These are phyloP conservation scores for Orchestes rusci DNA, from an alignment of 2,888 invertebrate genomes.

Conservation along the genomic window DNA sequence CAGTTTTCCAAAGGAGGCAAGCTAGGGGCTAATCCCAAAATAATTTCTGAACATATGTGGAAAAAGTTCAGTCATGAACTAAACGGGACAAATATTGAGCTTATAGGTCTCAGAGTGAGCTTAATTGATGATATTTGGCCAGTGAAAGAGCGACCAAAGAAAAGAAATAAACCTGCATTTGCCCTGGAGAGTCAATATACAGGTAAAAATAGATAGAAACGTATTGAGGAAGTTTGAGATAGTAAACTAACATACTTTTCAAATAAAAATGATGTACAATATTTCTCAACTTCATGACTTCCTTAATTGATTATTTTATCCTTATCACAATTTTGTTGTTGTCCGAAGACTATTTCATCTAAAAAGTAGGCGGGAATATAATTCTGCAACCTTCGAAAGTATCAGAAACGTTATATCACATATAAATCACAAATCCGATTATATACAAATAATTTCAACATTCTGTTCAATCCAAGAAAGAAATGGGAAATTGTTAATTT, in stretches of 20 bases:
- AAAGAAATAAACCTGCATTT: constrained; percentile 44
- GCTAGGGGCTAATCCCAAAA: constrained; percentile 68
- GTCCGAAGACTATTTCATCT: too few relatives aligned
- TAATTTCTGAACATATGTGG: constrained; percentile 65
- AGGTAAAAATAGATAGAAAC: constrained; percentile 49
- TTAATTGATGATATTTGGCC: constrained; percentile 74
- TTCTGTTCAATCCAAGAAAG: too few relatives aligned
- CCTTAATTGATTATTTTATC: too few relatives aligned
- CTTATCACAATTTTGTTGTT: too few relatives aligned
- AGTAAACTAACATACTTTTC: background rate
- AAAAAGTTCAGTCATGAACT: constrained; percentile 52
- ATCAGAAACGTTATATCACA: too few relatives aligned
- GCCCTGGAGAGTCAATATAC: constrained; percentile 47
- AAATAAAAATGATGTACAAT: too few relatives aligned
- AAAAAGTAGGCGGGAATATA: too few relatives aligned
- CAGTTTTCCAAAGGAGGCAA: constrained; percentile 44
- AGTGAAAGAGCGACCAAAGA: constrained; percentile 34
- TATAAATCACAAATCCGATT: too few relatives aligned
- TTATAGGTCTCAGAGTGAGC: constrained; percentile 56
- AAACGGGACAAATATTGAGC: constrained; percentile 39
- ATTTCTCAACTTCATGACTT: too few relatives aligned
- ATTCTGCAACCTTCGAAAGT: too few relatives aligned
- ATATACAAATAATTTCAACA: too few relatives aligned
- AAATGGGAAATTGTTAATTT: too few relatives aligned
- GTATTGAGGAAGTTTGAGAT: constrained; percentile 39